Base-by-base conservation (phyloP, 2,888 invertebrate genomes). In the Hofmannophila pseudospretella region DNA sequence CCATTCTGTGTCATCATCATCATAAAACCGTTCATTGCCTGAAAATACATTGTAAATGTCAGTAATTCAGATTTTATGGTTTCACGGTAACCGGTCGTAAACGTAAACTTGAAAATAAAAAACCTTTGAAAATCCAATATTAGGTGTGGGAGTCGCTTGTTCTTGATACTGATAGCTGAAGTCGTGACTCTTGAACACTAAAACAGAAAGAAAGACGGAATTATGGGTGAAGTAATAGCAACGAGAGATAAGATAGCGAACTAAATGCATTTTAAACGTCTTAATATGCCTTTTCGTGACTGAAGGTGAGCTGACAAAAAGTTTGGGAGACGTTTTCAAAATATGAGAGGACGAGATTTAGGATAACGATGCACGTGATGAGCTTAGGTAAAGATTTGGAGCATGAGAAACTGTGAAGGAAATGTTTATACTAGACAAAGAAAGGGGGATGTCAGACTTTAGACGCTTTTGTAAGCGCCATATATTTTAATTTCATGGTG, bases 1-100 rank as follows among this genome's bases (percentile, higher is more conserved):
- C 98, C 98, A 75, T 96, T 96, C 80, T 97, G 96, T 54, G 98
- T 98, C 91, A 97, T 95, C 95, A 98, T 97, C 93, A 98, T 95
- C 77, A 98, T 91, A 86, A 98, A 98, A 54, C 98, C 98, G 64
- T 96, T 96, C 85, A 99, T 91, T 47, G 98, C 97, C 98, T 98
- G 91, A 54, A 92, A 90, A 70, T 61, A 75, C 67, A 72, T 61
- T 63, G 69, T 68, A 65, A 61, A 50, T 50, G 45, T 67, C 44
- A 69, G 44, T 58, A 51, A 44, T 38, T 56, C 42, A 35, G 39
- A 46, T 49, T 56, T 71, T 55, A 66, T 58, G 51, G 61, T 57
- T 60, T 61, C 57, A 63, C 58, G 39, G 49, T 54, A 45, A 58
- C 42, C 46, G 49, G 45, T 67, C 71, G 58, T 81, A 75, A 23